Base-by-base conservation (phyloP, 2,888 invertebrate species). In the Megalurothrips usitatus region DNA sequence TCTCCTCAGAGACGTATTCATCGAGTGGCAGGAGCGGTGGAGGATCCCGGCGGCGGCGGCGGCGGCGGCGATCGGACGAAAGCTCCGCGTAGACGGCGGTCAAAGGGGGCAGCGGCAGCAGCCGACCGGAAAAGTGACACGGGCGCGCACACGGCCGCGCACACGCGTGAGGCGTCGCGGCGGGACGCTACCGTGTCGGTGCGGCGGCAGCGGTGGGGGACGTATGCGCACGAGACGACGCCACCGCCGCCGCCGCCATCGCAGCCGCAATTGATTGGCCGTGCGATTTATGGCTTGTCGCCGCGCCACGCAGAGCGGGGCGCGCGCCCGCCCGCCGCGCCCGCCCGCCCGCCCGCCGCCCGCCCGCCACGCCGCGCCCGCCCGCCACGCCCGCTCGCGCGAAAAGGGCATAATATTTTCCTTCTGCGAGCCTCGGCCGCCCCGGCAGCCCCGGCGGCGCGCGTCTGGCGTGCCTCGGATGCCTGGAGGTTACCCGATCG, bases 61-160 rank as follows among this genome's bases (percentile, higher is more conserved):
- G n/a, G n/a, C 34, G 34, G 34, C 3, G 34, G 6, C 34, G 34
- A 2, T 43, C 34, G 34, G 34, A 43, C 34, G 34, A 43, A 43
- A 43, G 34, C 3, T 4, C 34, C 34, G 3, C 6, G 34, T 4
- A 2, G 34, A 19, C 58, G 58, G 58, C 58, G 58, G 19, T 19
- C 58, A 19, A 19, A 6, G 58, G 17, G 14, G 58, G 34, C 34
- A 6, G 34, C 34, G 34, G 6, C 34, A 6, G 34, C 68, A 75
- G 68, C 26, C 68, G 68, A 75, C 68, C 68, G 68, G 68, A 26
- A 75, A 75, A 75, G 26, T 75, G 23, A 75, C 68, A 26, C 68
- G 68, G 12, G 34, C 23, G 26, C 68, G 6, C 34, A 43, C 34
- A 43, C 34, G 6, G 3, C 2, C 34, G 6, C 34, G 6, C 34